Evolutionary conservation across 2,113 vertebrate species (phyloP), one percentile per base, ranked within the genome.

Genomic region (Cephalopholis sonnerati): DNA sequence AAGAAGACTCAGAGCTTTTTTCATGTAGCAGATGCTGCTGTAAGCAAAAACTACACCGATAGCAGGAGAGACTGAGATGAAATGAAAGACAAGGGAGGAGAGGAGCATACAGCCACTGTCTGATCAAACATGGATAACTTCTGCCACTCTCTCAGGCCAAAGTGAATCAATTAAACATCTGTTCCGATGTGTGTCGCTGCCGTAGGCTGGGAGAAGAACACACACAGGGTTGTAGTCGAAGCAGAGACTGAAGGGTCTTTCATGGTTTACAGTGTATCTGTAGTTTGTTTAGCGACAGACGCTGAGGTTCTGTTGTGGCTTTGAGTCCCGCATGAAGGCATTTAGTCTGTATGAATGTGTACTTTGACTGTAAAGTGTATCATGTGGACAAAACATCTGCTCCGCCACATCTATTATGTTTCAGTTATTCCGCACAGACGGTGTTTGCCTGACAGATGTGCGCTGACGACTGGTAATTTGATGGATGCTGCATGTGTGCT

Each of bases 151-250:
- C 41, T 71, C 64, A 67, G 70, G 77, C 86, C 27, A 11, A 71
- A 80, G 79, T 64, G 32, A 90, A 90, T 92, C 91, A 92, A 90
- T 91, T 73, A 86, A 90, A 90, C 90, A 92, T 92, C 89, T 93
- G 86, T 88, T 91, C 48, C 25, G 10, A 59, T 67, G 68, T 81
- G 73, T 87, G 81, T 85, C 68, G 48, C 25, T 53, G 81, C 48
- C 74, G 84, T 64, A 79, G 50, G 61, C 79, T 76, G 75, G 59
- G 66, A 86, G 79, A 58, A 54, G 76, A 85, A 87, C 83, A 85
- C 88, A 89, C 84, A 83, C 75, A 10, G 58, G 55, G 51, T 39
- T 77, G 79, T 39, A 77, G 82, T 54, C 71, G 68, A 84, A 13
- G 80, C 75, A 65, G 66, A 84, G 81, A 88, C 89, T 90, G 84